phyloP scores from a whole-genome alignment of 53 echinoderm and acorn worm species.

The Echinometra lucunter region DNA sequence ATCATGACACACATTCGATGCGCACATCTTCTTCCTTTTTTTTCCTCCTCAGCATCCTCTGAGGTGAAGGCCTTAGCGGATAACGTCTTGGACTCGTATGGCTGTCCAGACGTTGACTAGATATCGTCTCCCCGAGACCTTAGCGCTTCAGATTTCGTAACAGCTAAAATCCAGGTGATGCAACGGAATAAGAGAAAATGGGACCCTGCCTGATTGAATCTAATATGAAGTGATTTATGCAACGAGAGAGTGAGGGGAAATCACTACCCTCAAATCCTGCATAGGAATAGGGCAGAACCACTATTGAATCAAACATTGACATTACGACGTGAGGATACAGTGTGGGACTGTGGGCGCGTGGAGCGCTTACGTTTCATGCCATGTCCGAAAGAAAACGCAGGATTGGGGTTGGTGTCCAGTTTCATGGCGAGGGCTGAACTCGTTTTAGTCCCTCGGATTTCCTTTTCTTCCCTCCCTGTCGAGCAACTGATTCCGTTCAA shows the following conservation, averaged over 20 bases:
- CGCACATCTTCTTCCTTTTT: not conserved
- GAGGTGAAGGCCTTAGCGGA: constrained; percentile 56
- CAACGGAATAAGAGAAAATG: constrained; percentile 25
- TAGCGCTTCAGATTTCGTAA: constrained; percentile 18
- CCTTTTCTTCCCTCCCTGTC: constrained; percentile 25
- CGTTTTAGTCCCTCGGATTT: constrained; percentile 33
- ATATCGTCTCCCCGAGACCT: constrained; percentile 33
- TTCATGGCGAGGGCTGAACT: constrained; percentile 46
- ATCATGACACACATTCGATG: constrained; percentile 14
- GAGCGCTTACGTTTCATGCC: constrained; percentile 35
- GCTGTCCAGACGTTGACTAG: constrained; percentile 36
- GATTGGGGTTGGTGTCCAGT: constrained; percentile 60
- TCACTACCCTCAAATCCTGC: constrained; percentile 30
- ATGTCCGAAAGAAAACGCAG: constrained; percentile 57
- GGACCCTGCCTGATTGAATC: constrained; percentile 32
- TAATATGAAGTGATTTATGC: constrained; percentile 50
- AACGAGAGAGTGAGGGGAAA: constrained; percentile 21
- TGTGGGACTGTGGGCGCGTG: constrained; percentile 66
- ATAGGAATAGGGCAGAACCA: constrained; percentile 18
- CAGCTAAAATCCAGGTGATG: constrained; percentile 8
- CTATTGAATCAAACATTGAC: constrained; percentile 33
- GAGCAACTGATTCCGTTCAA: constrained; percentile 30
- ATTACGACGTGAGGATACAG: constrained; percentile 57
- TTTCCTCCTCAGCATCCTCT: constrained; percentile 2
- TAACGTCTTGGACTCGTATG: constrained; percentile 31